phyloP scores from a whole-genome alignment of 1,140 invertebrate species.

The Ceratina japonica region DNA sequence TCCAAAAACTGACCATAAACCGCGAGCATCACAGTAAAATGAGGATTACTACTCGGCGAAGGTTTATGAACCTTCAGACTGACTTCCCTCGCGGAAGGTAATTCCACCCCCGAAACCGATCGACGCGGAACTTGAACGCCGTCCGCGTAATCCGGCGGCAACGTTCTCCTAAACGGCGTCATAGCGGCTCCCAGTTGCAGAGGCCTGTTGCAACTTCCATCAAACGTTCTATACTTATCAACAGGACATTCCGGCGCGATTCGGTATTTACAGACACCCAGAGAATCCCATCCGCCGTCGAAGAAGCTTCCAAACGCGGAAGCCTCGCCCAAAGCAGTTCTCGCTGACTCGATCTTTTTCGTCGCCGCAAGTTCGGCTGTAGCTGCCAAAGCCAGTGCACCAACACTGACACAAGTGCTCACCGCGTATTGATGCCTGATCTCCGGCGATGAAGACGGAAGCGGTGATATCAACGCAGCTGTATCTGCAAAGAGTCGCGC shows the following conservation, averaged over 20 bases:
- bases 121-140: slow-evolving; percentile 86
- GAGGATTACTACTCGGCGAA: slow-evolving; percentile 84
- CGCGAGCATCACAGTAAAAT: slow-evolving; percentile 89
- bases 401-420: slow-evolving; percentile 81
- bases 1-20: slow-evolving; percentile 98
- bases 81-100: slow-evolving; percentile 88
- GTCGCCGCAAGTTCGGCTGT: slow-evolving; percentile 85
- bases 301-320: slow-evolving; percentile 76
- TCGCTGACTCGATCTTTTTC: slow-evolving; percentile 75
- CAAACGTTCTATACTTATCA: slow-evolving; percentile 83
- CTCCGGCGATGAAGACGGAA: slow-evolving; percentile 82
- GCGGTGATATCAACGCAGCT: slow-evolving; percentile 69
- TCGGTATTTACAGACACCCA: slow-evolving; percentile 68
- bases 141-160: slow-evolving; percentile 88
- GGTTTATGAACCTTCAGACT: slow-evolving; percentile 87
- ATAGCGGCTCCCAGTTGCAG: slow-evolving; percentile 85
- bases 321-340: slow-evolving; percentile 56
- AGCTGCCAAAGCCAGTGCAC: slow-evolving; percentile 82
- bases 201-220: slow-evolving; percentile 90
- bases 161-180: slow-evolving; percentile 86
- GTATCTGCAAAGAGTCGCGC: slow-evolving; percentile 81
- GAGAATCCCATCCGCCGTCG: slow-evolving; percentile 79
- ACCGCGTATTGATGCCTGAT: slow-evolving; percentile 85
- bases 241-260: slow-evolving; percentile 43
- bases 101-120: slow-evolving; percentile 77